A percentile compares a stretch with the other conserved stretches of the same genome.
These are phyloP conservation scores for Melitaea cinxia DNA, from an alignment of 1,140 invertebrate species.

Conservation along the genomic window DNA sequence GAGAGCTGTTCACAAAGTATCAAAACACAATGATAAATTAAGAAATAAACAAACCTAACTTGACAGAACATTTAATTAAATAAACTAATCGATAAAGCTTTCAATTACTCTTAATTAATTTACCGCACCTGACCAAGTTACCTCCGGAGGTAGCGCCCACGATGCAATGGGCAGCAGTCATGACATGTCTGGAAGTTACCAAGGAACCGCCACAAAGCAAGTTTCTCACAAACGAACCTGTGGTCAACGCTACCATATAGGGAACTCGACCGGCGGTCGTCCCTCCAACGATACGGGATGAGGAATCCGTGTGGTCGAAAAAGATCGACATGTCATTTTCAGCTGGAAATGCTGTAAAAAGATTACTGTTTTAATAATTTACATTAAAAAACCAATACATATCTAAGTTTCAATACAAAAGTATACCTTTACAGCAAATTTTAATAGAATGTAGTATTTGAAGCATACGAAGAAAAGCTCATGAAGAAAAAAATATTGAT, in stretches of 20 bases:
- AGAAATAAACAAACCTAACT: neutral
- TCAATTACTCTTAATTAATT: neutral
- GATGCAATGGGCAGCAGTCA: conserved; percentile 69
- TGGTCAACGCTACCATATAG: conserved; percentile 57
- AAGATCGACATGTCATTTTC: too few species aligned
- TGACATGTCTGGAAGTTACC: conserved; percentile 42
- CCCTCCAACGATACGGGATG: conserved; percentile 57
- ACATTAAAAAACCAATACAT: too few species aligned
- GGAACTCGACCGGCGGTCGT: conserved; percentile 43
- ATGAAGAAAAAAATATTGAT: too few species aligned
- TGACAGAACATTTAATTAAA: neutral
- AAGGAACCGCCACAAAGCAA: conserved; percentile 62
- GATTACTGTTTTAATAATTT: too few species aligned
- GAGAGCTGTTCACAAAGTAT: neutral
- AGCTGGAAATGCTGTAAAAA: too few species aligned
- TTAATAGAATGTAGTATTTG: too few species aligned
- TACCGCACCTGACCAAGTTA: neutral
- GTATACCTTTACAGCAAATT: too few species aligned
- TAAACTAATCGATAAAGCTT: too few species aligned
- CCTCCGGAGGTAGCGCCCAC: neutral
- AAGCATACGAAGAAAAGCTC: too few species aligned
- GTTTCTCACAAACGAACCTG: conserved; percentile 38
- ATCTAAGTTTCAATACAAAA: too few species aligned
- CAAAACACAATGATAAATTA: neutral
- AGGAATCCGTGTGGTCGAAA: too few species aligned